These are phyloP conservation scores for Drosophila kikkawai DNA, from an alignment of 1,140 invertebrate genomes.

Conservation along the genomic window DNA sequence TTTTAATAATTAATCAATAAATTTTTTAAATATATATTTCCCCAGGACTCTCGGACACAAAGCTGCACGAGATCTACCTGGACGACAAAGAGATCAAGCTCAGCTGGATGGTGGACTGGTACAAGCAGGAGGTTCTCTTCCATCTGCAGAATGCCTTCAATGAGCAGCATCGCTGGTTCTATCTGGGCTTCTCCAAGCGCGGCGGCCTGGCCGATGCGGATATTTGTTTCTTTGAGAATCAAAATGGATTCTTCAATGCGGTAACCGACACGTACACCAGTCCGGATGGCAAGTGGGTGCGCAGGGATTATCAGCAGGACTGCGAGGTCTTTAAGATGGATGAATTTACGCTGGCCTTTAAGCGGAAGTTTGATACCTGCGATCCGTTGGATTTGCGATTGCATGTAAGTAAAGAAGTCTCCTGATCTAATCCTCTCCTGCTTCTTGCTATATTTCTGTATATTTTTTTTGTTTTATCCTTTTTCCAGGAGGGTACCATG, in stretches of 20 bases:
- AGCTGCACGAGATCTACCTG: conserved; percentile 79
- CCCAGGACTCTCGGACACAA: conserved; percentile 80
- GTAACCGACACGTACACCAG: conserved; percentile 90
- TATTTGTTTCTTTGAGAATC: conserved; percentile 91
- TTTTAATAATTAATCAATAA: too few relatives aligned
- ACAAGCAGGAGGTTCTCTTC: conserved; percentile 84
- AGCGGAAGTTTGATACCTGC: conserved; percentile 95
- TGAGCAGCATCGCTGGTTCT: conserved; percentile 89
- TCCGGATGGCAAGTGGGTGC: conserved; percentile 87
- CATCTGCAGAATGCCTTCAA: conserved; percentile 84
- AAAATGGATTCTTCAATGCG: conserved; percentile 82
- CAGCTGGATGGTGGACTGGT: conserved; percentile 85
- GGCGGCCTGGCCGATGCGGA: conserved; percentile 92
- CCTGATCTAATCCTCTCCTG: not conserved
- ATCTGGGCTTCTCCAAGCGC: conserved; percentile 96
- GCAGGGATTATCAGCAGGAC: conserved; percentile 91
- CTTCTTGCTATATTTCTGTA: not conserved
- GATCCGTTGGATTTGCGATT: conserved; percentile 95
- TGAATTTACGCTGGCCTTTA: conserved; percentile 89
- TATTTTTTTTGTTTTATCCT: not conserved
- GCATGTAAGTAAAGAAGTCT: conserved; percentile 87
- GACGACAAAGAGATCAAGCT: conserved; percentile 84
- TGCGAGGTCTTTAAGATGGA: conserved; percentile 90
- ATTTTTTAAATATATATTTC: too few relatives aligned
- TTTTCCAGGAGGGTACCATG: conserved; percentile 89